Base-by-base conservation (phyloP, 2,113 vertebrate genomes). In the Stigmatopora argus region DNA sequence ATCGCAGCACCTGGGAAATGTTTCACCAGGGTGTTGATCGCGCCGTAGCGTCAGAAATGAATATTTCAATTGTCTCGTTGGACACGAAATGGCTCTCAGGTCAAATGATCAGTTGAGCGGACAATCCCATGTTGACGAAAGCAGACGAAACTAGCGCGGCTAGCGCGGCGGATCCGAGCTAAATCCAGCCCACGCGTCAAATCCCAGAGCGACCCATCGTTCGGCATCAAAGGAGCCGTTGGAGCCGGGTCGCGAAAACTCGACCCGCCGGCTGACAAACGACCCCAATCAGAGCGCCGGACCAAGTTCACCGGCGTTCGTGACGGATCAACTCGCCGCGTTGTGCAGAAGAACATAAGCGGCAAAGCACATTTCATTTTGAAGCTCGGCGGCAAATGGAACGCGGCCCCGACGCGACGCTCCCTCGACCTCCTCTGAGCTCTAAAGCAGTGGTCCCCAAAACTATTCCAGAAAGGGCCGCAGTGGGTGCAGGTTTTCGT, bases 141-240 rank as follows among this genome's bases (percentile, higher is more conserved):
- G 7, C 7, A 5, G 35, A 4, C 35, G 38, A 41, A 41, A 41
- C 6, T 31, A 41, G 7, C 9, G 38, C 4, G 11, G 51, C 21
- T 8, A 11, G 23, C 7, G 26, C 70, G 64, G 68, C 66, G 72
- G 82, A 83, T 81, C 80, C 75, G 61, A 63, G 80, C 78, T 44
- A 6, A 34, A 19, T 84, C 81, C 78, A 81, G 77, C 85, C 83
- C 81, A 83, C 85, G 78, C 80, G 75, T 80, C 77, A 79, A 55
- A 86, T 87, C 77, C 72, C 8, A 81, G 55, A 65, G 51, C 75
- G 74, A 78, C 85, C 85, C 81, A 84, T 87, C 81, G 79, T 84
- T 84, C 79, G 66, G 80, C 84, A 84, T 89, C 88, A 89, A 88
- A 85, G 79, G 67, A 55, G n/a, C 84, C 70, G 77, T 80, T 76